Evolutionary conservation across 2,888 invertebrate genomes (phyloP).

Genomic region (Amphipyra tragopoginis): DNA sequence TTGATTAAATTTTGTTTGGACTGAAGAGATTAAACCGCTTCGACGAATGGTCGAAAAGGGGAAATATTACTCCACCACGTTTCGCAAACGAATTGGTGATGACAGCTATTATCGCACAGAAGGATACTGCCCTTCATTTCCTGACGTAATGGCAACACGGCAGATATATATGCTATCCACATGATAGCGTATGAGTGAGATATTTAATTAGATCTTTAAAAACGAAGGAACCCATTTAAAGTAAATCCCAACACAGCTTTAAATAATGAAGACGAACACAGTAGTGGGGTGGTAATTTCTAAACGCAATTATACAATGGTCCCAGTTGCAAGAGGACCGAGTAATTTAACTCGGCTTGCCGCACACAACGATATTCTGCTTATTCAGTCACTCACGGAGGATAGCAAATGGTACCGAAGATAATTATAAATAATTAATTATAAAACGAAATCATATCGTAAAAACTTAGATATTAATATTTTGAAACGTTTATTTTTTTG

Average conservation of each 20-base stretch:
- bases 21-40: too few species aligned
- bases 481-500: not conserved
- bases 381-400: slow-evolving; percentile 30
- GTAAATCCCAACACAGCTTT: slow-evolving; percentile 20
- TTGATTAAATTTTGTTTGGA: not conserved
- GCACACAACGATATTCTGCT: slow-evolving; percentile 30
- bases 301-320: slow-evolving; percentile 62
- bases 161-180: too few species aligned
- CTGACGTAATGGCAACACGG: too few species aligned
- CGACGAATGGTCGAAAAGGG: too few species aligned
- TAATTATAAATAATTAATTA: slow-evolving; percentile 33
- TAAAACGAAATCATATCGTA: slow-evolving; percentile 5
- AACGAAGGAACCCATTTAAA: slow-evolving; percentile 5
- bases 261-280: slow-evolving; percentile 42
- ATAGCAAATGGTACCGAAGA: slow-evolving; percentile 33
- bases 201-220: slow-evolving; percentile 2
- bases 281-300: slow-evolving; percentile 53
- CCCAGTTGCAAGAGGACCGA: slow-evolving; percentile 51
- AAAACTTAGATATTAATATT: slow-evolving; percentile 11
- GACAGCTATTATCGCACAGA: too few species aligned
- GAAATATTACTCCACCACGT: too few species aligned
- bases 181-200: too few species aligned
- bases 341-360: slow-evolving; percentile 51
- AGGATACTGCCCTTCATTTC: too few species aligned
- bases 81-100: too few species aligned